A percentile compares a stretch with the other conserved stretches of the same genome.
These are phyloP conservation scores for Morone saxatilis DNA, from an alignment of 2,113 vertebrate genomes.

Conservation along the genomic window DNA sequence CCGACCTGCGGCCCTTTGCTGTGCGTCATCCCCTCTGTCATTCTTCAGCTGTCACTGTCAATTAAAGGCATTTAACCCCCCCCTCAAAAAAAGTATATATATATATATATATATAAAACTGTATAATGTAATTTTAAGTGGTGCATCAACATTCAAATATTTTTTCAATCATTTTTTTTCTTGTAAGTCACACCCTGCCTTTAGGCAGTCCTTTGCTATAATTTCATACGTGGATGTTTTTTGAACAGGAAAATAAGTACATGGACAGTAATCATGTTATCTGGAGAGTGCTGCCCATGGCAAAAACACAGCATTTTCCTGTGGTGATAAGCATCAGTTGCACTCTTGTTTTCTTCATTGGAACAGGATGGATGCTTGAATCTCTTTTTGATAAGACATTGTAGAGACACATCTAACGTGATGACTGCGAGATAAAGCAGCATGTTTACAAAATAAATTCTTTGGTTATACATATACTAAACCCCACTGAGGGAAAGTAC, in stretches of 20 bases:
- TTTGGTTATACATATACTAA: slow-evolving; percentile 7
- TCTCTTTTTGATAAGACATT: slow-evolving; percentile 44
- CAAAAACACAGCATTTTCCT: slow-evolving; percentile 43
- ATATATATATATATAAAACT: too few species aligned
- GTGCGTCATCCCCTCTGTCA: too few species aligned
- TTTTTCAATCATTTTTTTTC: not conserved
- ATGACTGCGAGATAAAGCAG: slow-evolving; percentile 47
- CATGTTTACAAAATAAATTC: slow-evolving; percentile 25
- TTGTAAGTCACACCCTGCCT: slow-evolving; percentile 1
- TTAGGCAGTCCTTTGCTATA: slow-evolving; percentile 1
- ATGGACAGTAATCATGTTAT: slow-evolving; percentile 56
- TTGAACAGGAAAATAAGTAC: slow-evolving; percentile 37
- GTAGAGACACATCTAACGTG: slow-evolving; percentile 36
- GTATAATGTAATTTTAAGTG: not conserved
- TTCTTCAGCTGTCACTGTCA: too few species aligned
- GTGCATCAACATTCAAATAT: not conserved
- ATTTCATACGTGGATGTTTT: slow-evolving; percentile 17
- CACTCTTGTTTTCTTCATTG: slow-evolving; percentile 18
- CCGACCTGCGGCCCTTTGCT: too few species aligned
- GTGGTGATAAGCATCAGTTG: slow-evolving; percentile 57
- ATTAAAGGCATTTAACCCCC: too few species aligned
- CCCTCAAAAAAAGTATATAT: too few species aligned
- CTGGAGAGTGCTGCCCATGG: slow-evolving; percentile 46
- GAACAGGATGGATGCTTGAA: slow-evolving; percentile 33
- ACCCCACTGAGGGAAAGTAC: not conserved